Evolutionary conservation across 2,888 invertebrate genomes (phyloP).

Genomic region (Leucozona laternaria): DNA sequence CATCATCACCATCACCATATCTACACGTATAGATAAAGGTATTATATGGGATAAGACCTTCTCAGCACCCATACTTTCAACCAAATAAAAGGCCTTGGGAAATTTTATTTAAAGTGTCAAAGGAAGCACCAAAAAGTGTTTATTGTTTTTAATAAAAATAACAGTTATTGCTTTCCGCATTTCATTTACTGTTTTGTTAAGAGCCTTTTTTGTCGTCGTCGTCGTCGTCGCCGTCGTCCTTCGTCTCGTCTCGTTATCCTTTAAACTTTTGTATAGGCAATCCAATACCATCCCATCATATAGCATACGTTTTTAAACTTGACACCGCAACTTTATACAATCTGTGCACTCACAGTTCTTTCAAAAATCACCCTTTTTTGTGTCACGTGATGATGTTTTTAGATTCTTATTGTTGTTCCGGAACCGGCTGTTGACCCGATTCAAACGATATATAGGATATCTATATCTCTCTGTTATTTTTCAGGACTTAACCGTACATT

Average conservation of each 20-base stretch:
- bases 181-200: slow-evolving; percentile 67
- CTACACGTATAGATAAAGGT: too few relatives aligned
- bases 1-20: slow-evolving; percentile 5
- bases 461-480: slow-evolving; percentile 12
- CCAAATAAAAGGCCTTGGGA: slow-evolving; percentile 7
- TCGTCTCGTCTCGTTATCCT: slow-evolving; percentile 42
- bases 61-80: background rate
- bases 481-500: slow-evolving; percentile 20
- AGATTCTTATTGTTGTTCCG: slow-evolving; percentile 56
- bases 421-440: slow-evolving; percentile 68
- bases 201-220: background rate
- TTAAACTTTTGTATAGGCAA: slow-evolving; percentile 1
- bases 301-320: slow-evolving; percentile 51
- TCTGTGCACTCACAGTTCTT: background rate
- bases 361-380: slow-evolving; percentile 31
- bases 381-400: slow-evolving; percentile 10
- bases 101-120: slow-evolving; percentile 19
- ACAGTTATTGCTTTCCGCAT: slow-evolving; percentile 72
- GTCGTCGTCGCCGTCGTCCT: background rate
- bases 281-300: slow-evolving; percentile 14
- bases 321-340: slow-evolving; percentile 28
- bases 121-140: slow-evolving; percentile 62
- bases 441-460: slow-evolving; percentile 29
- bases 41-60: background rate
- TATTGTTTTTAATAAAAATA: slow-evolving; percentile 76